Evolutionary conservation across 2,797 vertebrate genomes (phyloP), one percentile per base, ranked within the genome.

Genomic region (Clarias fuscus): DNA sequence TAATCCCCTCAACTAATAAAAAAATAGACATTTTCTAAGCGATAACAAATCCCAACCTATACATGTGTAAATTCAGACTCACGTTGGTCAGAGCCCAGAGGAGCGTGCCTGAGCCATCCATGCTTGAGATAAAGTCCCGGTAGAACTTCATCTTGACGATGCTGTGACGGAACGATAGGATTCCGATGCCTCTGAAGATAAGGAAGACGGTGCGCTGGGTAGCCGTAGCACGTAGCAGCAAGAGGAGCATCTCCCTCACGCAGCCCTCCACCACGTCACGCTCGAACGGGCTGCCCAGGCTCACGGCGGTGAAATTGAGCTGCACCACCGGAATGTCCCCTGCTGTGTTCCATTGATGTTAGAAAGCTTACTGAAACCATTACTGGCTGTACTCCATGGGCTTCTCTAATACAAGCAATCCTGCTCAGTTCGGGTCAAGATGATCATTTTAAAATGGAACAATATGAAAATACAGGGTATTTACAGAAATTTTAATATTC

Each of bases 111-210:
- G 88, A 94, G 87, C 93, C 93, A 82, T 96, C 95, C 92, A 96
- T 76, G 8, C 91, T 80, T 18, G 91, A 94, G 65, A 97, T 89
- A 82, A 97, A 97, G 75, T 95, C 94, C 87, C 93, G 93, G 88
- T 90, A 95, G 93, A 97, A 97, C 88, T 92, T 96, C 96, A 97
- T 96, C 91, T 95, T 95, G 90, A 96, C 96, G 88, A 93, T 95
- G 89, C 91, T 90, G 37, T 95, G 91, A 65, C 85, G 93, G 76
- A 97, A 94, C 5, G 88, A 48, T 24, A 97, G 94, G 61, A 95
- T 88, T 2, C 96, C 96, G 5, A 97, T 94, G 78, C 95, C 94
- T 81, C 91, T 94, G 81, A 97, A 96, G 8, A 87, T 88, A 84
- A 97, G 94, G 67, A 93, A 91, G 24, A 96, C 90, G 0, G 91